Percentiles rank a stretch among this genome's conserved stretches.
Conservation (phyloP, 2,113 vertebrate species). For the Callospermophilus lateralis region DNA sequence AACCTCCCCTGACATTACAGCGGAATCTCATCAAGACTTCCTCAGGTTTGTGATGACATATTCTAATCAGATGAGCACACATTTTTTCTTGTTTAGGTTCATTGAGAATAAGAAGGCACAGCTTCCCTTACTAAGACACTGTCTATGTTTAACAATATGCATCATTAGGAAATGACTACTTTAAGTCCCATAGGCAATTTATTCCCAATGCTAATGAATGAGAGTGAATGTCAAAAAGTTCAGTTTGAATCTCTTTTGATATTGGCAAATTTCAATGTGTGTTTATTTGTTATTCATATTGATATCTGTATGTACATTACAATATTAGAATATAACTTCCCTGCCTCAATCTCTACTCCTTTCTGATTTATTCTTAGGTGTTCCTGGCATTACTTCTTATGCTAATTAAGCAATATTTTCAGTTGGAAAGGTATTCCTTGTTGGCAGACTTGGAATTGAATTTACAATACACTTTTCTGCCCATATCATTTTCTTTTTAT, state of each 20-base stretch:
- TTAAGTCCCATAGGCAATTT: conserved; percentile 47
- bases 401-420: conserved; percentile 17
- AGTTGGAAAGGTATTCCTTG: background rate
- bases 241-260: conserved; percentile 37
- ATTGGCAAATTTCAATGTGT: conserved; percentile 16
- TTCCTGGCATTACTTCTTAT: background rate
- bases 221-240: conserved; percentile 21
- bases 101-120: background rate
- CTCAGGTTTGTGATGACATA: background rate
- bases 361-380: conserved; percentile 7
- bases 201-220: conserved; percentile 11
- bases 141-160: conserved; percentile 35
- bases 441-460: conserved; percentile 41
- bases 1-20: background rate
- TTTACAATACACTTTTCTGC: background rate
- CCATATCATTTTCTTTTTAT: background rate
- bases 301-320: background rate
- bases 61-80: background rate
- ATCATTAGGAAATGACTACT: conserved; percentile 39
- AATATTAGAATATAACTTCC: background rate
- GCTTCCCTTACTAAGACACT: conserved; percentile 43
- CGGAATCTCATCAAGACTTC: background rate
- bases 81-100: background rate
- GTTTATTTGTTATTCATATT: background rate
- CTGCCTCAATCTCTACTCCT: background rate